Base-by-base conservation (phyloP, 2,888 invertebrate genomes). In the Stegophylla sp. region DNA sequence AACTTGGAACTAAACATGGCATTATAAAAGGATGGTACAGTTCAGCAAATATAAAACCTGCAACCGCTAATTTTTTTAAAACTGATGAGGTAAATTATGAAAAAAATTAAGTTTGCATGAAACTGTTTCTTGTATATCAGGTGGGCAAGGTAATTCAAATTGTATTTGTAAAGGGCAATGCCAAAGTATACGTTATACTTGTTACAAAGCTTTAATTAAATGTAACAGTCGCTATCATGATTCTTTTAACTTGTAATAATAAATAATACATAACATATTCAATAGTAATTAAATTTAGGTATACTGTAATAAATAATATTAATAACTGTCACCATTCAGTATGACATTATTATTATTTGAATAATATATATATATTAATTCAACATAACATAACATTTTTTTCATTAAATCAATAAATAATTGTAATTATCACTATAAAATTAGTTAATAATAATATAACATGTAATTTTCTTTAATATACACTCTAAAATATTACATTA, bases 1-100 rank as follows among this genome's bases (percentile, higher is more conserved):
- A 61, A 41, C 61, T 74, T 51, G 74, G 74, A 20, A 74, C 74
- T 4, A 59, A 61, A 34, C n/a, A 74, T 63, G 74, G 63, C 2
- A 2, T 48, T 9, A 10, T 48, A 48, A 48, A 48, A 48, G 48
- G 48, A 10, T 48, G 48, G 48, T 48, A 48, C 15, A 48, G 12
- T 48, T 53, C 28, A 28, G 28, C 28, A 61, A 61, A 15, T 28
- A 13, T 28, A 0, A 61, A 59, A 28, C 28, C 28, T 13, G 59
- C 9, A 15, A 61, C 17, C 15, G 26, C 17, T 61, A 61, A 28
- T 28, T 59, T 59, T 15, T 59, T 59, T 3, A 17, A 28, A 28
- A 28, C 28, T 17, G 7, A 4, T 12, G 28, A 28, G 28, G 61
- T 61, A 28, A 61, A 61, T 61, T 17, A 17, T 61, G 61, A 61